Evolutionary conservation across 2,113 vertebrate genomes (phyloP), one percentile per base, ranked within the genome.

Genomic region (Oreotrochilus melanogaster): DNA sequence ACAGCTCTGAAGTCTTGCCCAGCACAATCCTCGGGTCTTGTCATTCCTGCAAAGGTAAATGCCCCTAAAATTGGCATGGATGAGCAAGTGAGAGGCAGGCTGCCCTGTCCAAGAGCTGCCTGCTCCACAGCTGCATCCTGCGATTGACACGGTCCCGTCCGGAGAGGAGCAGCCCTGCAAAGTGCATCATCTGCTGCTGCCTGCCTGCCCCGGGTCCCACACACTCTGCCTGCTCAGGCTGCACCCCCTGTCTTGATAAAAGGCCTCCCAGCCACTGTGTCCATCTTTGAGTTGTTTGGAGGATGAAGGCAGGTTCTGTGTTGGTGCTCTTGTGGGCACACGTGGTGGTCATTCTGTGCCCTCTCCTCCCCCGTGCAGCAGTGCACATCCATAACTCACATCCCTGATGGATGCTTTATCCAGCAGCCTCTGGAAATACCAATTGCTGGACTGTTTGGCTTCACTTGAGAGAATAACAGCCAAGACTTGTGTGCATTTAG

Each of bases 281-380:
- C 80, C 13, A 25, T 24, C 89, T 97, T 95, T 93, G 95, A 96
- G 95, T 97, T 97, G 97, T 97, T 95, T 98, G 97, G 98, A 97
- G 92, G 79, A 78, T 85, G 92, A 96, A 93, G 97, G 96, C 70
- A 75, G 96, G 93, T 93, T 97, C 97, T 96, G 96, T 86, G 95
- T 97, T 57, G 27, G 94, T 70, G 74, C 89, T 95, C 95, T 85
- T 80, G 93, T 43, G 12, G 24, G 86, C 85, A 22, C 4, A 30
- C 69, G 53, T 14, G 85, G 98, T 95, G 96, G 97, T 98, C 78
- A 88, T 93, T 87, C 73, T n/a, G 13, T 78, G 33, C 48, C 76
- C 76, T 54, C 75, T 92, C 30, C 57, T 73, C n/a, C 43, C 15
- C 11, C 0, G 3, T 53, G 50, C 67, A 65, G 43, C 3, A 0